phyloP scores from a whole-genome alignment of 1,140 invertebrate genomes.

The Neodiprion lecontei region DNA sequence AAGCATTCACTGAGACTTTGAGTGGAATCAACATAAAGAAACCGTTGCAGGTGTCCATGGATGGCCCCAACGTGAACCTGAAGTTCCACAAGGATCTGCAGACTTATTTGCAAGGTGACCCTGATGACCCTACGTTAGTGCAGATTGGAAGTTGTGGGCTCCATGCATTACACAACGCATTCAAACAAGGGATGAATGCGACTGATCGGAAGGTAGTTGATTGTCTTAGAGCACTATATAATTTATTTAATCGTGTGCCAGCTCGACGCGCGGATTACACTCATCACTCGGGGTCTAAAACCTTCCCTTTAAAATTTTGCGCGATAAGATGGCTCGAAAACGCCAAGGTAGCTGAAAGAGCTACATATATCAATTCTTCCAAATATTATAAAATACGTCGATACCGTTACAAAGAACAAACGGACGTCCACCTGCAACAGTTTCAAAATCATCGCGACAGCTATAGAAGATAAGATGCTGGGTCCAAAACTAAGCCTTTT shows the following conservation, averaged over 20 bases:
- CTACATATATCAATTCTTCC: slow-evolving; percentile 18
- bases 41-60: slow-evolving; percentile 18
- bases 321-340: slow-evolving; percentile 25
- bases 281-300: slow-evolving; percentile 12
- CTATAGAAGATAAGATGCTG: slow-evolving; percentile 21
- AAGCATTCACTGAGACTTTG: slow-evolving; percentile 18
- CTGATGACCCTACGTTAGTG: slow-evolving; percentile 18
- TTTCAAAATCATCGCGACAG: slow-evolving; percentile 1
- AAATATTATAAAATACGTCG: slow-evolving; percentile 19
- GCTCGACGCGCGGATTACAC: slow-evolving; percentile 22
- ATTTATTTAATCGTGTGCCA: slow-evolving; percentile 22
- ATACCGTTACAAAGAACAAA: slow-evolving; percentile 11
- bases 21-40: slow-evolving; percentile 13
- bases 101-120: slow-evolving; percentile 17
- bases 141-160: slow-evolving; percentile 32
- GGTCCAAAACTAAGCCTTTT: slow-evolving; percentile 28
- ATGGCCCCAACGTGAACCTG: slow-evolving; percentile 25
- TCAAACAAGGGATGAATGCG: slow-evolving; percentile 23
- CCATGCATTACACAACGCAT: slow-evolving; percentile 28
- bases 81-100: slow-evolving; percentile 14
- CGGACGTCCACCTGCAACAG: background rate
- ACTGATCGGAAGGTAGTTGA: slow-evolving; percentile 3
- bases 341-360: slow-evolving; percentile 20
- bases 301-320: slow-evolving; percentile 23
- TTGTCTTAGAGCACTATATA: slow-evolving; percentile 19